Base-by-base conservation (phyloP, 2,888 invertebrate species). In the Aspidapion aeneum region DNA sequence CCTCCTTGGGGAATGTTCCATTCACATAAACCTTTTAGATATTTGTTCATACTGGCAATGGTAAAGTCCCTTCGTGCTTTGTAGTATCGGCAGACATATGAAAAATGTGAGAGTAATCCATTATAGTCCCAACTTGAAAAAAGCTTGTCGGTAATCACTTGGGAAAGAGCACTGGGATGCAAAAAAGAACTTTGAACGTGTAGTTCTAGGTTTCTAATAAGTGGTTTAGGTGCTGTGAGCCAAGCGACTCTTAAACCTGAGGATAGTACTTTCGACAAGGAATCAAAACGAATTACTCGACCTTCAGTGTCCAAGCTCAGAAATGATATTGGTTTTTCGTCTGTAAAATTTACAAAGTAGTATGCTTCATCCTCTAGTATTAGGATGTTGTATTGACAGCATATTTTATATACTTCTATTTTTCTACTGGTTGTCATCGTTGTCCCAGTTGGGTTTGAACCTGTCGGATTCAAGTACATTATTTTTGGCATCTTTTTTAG, bases 311-410 rank as follows among this genome's bases (percentile, higher is more conserved):
- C 92, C 77, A 92, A 67, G 0, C 90, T 90, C 2, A 92, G 79
- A 74, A 91, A 90, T 0, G 90, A 89, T 0, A 85, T 83, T 0
- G 87, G 83, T 50, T 82, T 81, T 56, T 82, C 87, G 64, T 86
- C 83, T 68, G 84, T 80, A 77, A 89, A 93, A 75, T 90, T 88
- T 73, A 93, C 80, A 74, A 89, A 92, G 79, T 87, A 90, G 73
- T 93, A 93, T 0, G 93, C 90, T 77, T 93, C 93, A 73, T 93
- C 93, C 75, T 93, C 93, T 5, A 93, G 73, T 60, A 93, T 91
- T 7, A 93, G 73, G 48, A 93, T 85, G 78, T 93, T 87, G 76
- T 89, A 91, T 75, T 86, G 83, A 78, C 90, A 89, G 55, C 91
- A 90, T 66, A 93, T 82, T 69, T 85, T 82, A 74, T 93, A 93